Base-by-base conservation (phyloP, 2,888 invertebrate species). In the Dryobotodes eremita region DNA sequence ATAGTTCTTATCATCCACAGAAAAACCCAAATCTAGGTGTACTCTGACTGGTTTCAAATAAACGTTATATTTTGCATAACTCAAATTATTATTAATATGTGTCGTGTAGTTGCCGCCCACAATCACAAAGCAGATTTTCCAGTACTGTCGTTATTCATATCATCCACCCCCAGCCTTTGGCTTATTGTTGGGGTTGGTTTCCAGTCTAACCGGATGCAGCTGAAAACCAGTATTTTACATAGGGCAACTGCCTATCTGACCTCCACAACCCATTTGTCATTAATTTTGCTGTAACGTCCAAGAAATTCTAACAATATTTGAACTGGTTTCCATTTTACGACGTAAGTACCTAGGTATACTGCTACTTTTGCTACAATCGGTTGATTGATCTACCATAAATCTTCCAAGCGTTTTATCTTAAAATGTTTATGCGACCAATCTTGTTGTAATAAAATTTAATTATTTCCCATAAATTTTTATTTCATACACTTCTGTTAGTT, bases 391-490 rank as follows among this genome's bases (percentile, higher is more conserved):
- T 69, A 11, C 65, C 57, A 79, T 88, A 86, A 89, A 89, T 87
- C 81, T 82, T 78, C 59, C 31, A 73, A 80, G 59, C 62, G 68
- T 79, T 83, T 87, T 84, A 85, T 85, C 85, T 80, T 69, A 81
- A 75, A 83, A 79, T 74, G 59, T 83, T 87, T 77, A 83, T 76
- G 77, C 66, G 77, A 77, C 68, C 48, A 66, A 77, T 77, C 77
- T 55, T 79, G 79, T 85, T 80, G 72, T 69, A 70, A 84, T 89
- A 89, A 89, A 89, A 86, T 81, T 88, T 89, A 87, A 89, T 88
- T 86, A 84, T 86, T 75, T 59, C 64, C 77, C 85, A 88, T 88
- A 75, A 79, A 46, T 73, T 81, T 88, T 87, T 88, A 87, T 88
- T 74, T 84, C 61, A 81, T 75, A 62, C 66, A 79, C 79, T 77